phyloP scores from a whole-genome alignment of 2,888 invertebrate species.

The Chorisops tibialis region DNA sequence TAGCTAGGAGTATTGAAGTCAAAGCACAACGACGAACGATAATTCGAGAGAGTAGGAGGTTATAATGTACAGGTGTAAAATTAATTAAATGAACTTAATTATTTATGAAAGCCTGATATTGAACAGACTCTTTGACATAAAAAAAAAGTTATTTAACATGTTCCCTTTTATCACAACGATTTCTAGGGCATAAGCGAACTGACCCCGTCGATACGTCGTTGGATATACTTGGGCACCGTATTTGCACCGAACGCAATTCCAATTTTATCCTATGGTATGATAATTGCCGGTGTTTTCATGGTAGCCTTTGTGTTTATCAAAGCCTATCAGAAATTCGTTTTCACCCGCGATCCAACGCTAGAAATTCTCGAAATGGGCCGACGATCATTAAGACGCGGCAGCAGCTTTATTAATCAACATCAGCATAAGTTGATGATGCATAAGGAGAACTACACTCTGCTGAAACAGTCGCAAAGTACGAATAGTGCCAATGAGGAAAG shows the following conservation, averaged over 20 bases:
- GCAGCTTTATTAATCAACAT: constrained; percentile 50
- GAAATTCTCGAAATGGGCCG: constrained; percentile 76
- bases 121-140: background rate
- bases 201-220: constrained; percentile 73
- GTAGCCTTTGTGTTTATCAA: constrained; percentile 66
- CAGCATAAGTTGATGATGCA: constrained; percentile 46
- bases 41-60: no score
- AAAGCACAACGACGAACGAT: no score
- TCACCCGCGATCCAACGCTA: constrained; percentile 62
- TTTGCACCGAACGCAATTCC: constrained; percentile 71
- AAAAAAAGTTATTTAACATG: background rate
- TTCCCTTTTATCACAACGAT: background rate
- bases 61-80: background rate
- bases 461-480: constrained; percentile 41
- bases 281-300: constrained; percentile 64
- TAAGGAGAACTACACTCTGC: constrained; percentile 48
- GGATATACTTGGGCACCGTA: constrained; percentile 77
- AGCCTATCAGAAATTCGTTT: constrained; percentile 71
- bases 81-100: background rate
- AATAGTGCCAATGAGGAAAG: constrained; percentile 15
- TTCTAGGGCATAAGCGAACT: constrained; percentile 72
- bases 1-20: no score
- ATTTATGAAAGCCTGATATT: background rate
- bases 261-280: constrained; percentile 67
- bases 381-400: constrained; percentile 65